phyloP scores from a whole-genome alignment of 2,797 vertebrate species.

The Luscinia megarhynchos region DNA sequence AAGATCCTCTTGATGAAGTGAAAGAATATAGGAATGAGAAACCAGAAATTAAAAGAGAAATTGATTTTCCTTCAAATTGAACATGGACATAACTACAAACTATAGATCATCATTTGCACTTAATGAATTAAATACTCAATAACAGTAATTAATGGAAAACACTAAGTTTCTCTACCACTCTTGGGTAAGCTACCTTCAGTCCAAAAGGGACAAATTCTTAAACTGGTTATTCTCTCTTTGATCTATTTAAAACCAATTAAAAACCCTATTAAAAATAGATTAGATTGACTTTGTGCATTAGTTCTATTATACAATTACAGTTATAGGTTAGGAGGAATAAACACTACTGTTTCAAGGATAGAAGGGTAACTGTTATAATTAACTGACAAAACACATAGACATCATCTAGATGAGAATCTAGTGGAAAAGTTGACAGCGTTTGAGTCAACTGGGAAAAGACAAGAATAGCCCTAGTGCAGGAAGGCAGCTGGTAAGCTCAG shows the following conservation, averaged over 20 bases:
- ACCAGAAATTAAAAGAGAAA: not conserved
- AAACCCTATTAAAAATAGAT: not conserved
- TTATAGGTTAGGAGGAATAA: not conserved
- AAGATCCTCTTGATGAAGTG: not conserved
- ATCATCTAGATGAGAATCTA: not conserved
- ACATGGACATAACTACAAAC: not conserved
- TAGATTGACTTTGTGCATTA: not conserved
- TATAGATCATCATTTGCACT: not conserved
- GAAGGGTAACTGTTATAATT: not conserved
- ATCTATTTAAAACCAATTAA: not conserved
- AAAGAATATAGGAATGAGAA: not conserved
- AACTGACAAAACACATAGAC: not conserved
- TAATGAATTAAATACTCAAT: not conserved
- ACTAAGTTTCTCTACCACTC: not conserved
- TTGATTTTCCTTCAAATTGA: not conserved
- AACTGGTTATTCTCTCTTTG: not conserved
- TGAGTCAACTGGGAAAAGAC: not conserved
- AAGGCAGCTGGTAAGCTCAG: not conserved
- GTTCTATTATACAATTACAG: not conserved
- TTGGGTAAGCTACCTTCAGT: not conserved
- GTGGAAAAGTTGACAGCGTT: not conserved
- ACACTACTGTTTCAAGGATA: not conserved
- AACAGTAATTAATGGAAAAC: constrained; percentile 18
- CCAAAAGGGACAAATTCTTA: not conserved
- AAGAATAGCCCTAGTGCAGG: not conserved